Evolutionary conservation across 2,113 vertebrate genomes (phyloP).

Genomic region (Gallinago undulata): DNA sequence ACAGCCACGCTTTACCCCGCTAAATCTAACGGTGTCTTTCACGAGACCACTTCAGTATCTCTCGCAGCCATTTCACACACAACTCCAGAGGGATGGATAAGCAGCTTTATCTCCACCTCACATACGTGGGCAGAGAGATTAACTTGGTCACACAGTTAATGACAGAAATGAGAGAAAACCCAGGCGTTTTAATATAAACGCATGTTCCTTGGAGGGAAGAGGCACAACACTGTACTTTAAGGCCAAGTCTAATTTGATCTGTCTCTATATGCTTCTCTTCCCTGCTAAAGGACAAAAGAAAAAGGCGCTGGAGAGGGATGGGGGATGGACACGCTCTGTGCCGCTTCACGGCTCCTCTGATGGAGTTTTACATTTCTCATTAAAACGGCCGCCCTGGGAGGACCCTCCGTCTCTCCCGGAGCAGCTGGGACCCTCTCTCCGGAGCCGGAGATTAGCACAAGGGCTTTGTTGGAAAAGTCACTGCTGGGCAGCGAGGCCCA

Average conservation of each 20-base stretch:
- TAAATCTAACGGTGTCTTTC: neutral
- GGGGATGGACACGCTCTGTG: neutral
- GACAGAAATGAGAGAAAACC: neutral
- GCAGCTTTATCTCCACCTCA: constrained; percentile 18
- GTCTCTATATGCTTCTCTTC: neutral
- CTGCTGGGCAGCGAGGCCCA: neutral
- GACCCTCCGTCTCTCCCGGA: neutral
- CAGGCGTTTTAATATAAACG: neutral
- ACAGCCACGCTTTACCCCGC: neutral
- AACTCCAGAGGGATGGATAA: neutral
- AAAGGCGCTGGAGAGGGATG: neutral
- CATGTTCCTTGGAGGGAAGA: fast-evolving
- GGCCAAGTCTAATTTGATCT: neutral
- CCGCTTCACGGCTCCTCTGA: neutral
- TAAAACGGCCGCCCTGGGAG: neutral
- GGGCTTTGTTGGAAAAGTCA: neutral
- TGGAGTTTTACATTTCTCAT: neutral
- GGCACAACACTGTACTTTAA: neutral
- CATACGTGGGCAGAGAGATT: neutral
- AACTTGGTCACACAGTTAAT: neutral
- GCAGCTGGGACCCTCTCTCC: neutral
- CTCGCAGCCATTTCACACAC: neutral
- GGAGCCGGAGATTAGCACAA: neutral
- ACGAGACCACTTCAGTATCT: neutral
- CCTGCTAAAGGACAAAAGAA: neutral